Evolutionary conservation across 2,888 invertebrate genomes (phyloP), one percentile per base, ranked within the genome.

Genomic region (Metacarcinus magister): DNA sequence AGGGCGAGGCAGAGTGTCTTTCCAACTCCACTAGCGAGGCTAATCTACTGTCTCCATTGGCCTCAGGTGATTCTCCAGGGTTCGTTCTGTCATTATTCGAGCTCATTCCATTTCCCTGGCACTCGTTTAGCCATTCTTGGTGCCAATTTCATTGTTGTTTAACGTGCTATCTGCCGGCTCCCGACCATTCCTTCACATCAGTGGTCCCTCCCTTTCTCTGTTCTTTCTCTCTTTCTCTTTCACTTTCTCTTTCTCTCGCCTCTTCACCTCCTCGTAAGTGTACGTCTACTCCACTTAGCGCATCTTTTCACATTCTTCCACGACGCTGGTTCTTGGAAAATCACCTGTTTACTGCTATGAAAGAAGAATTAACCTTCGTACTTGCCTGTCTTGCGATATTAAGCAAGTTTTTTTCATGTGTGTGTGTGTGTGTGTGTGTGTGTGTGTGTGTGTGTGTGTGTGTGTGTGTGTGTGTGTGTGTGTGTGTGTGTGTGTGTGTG

Each of bases 21-120:
- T 0, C 23, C n/a, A 87, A 32, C 87, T 87, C 87, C 39, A 13
- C 87, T 28, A 23, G 2, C 75, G 7, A n/a, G 75, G 87, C 10
- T 87, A 87, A 87, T 87, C 32, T 75, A 87, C 7, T 87, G 87
- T 32, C 87, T 87, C 87, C 87, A 39, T 39, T 87, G 87, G 32
- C 39, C 39, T 87, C 39, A 7, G 16, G 87, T 23, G 87, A 39
- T 87, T 87, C 39, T 39, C 39, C 16, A 32, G 87, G 16, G 39
- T 87, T 87, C 16, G 13, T 87, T 87, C 32, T 39, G 28, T 87
- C 87, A 87, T 87, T 87, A 87, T 39, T 32, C 39, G 13, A 39
- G 32, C 13, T 39, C 8, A 32, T 87, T 39, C 87, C 13, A 39
- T 87, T 87, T 16, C 39, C 39, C 39, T 87, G 32, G 39, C 32